A percentile compares a stretch with the other conserved stretches of the same genome.
phyloP scores from a whole-genome alignment of 2,797 vertebrate species.

The Rousettus madagascariensis region DNA sequence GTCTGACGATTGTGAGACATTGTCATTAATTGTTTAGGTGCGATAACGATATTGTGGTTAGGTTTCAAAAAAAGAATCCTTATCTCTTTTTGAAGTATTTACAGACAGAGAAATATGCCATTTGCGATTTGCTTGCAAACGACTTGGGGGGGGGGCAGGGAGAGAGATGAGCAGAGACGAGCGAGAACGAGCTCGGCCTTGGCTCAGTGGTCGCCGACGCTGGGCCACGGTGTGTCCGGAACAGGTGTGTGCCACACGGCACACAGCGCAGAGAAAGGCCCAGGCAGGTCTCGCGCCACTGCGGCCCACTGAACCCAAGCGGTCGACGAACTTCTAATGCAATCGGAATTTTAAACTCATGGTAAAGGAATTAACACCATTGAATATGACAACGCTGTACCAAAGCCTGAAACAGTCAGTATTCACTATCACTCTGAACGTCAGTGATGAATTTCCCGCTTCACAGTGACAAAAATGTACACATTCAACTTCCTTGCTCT shows the following conservation, averaged over 20 bases:
- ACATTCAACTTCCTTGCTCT: not conserved
- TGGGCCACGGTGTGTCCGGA: rapidly evolving
- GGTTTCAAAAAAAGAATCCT: not conserved
- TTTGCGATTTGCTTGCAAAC: not conserved
- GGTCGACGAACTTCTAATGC: not conserved
- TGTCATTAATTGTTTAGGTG: not conserved
- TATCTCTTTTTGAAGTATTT: not conserved
- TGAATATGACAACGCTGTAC: not conserved
- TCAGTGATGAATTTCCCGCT: not conserved
- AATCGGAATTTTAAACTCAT: not conserved
- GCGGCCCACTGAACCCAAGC: not conserved
- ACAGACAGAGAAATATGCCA: not conserved
- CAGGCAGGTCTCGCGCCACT: not conserved
- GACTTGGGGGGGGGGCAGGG: not conserved
- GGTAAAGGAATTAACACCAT: not conserved
- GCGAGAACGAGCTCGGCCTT: not conserved
- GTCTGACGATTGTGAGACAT: not conserved
- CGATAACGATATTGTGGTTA: not conserved
- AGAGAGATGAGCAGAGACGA: not conserved
- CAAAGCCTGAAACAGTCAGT: not conserved
- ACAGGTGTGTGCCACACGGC: not conserved
- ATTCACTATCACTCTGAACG: not conserved
- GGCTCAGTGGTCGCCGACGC: rapidly evolving
- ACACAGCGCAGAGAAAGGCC: no score
- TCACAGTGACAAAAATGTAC: not conserved